phyloP scores from a whole-genome alignment of 1,140 invertebrate species.

The Euwallacea fornicatus region DNA sequence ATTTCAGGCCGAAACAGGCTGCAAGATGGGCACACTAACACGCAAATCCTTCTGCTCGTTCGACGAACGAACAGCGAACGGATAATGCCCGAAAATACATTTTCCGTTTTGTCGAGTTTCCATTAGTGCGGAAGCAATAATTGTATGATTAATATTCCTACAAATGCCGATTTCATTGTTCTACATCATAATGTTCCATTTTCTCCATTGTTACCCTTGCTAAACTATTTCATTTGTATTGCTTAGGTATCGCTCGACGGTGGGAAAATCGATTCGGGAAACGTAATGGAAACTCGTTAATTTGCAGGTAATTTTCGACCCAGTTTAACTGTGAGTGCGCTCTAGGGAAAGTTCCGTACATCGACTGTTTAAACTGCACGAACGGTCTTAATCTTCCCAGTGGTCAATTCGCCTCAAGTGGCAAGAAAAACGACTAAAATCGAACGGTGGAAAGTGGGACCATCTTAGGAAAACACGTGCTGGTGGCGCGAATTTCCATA shows the following conservation, averaged over 20 bases:
- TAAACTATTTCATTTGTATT: constrained; percentile 32
- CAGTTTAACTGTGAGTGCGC: neutral
- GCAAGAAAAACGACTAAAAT: too few species aligned
- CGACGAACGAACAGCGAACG: neutral
- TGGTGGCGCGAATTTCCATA: constrained; percentile 19
- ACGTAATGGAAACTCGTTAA: constrained; percentile 14
- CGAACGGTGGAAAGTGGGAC: too few species aligned
- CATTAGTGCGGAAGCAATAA: constrained; percentile 36
- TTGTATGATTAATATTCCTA: constrained; percentile 36
- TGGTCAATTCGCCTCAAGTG: too few species aligned
- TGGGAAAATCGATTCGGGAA: neutral
- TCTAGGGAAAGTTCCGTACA: too few species aligned
- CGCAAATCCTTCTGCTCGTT: too few species aligned
- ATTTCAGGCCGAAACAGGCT: neutral
- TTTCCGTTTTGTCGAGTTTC: constrained; percentile 28
- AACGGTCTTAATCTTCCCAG: too few species aligned
- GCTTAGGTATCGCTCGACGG: constrained; percentile 20
- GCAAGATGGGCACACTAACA: neutral
- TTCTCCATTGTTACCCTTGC: constrained; percentile 29
- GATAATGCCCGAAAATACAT: constrained; percentile 27
- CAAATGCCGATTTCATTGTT: constrained; percentile 34
- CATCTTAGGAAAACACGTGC: constrained; percentile 8
- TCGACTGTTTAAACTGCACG: too few species aligned
- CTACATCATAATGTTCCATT: constrained; percentile 30
- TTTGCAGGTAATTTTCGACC: neutral